These are phyloP conservation scores for Anoplius nigerrimus DNA, from an alignment of 2,888 invertebrate genomes.

Conservation along the genomic window DNA sequence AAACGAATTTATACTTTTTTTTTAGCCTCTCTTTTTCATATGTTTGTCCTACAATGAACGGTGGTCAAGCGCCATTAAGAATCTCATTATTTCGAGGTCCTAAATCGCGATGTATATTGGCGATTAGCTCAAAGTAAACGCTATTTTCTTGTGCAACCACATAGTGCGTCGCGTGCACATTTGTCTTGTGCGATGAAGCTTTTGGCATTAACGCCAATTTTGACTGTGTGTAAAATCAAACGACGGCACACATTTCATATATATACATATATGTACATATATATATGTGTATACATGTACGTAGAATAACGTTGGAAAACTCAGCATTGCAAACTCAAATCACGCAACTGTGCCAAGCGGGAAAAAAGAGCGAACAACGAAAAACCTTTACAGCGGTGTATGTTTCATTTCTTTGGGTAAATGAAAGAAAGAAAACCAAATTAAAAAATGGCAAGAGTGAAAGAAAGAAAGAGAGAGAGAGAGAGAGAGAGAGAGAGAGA, in stretches of 20 bases:
- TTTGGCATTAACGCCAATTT: not conserved
- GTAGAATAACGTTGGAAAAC: not conserved
- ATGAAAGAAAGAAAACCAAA: too few species aligned
- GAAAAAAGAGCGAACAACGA: conserved; percentile 29
- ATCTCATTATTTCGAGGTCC: too few species aligned
- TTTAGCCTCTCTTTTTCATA: conserved; percentile 8
- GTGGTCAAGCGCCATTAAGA: too few species aligned
- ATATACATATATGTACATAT: not conserved
- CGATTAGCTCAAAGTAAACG: not conserved
- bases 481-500: too few species aligned
- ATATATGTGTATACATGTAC: conserved; percentile 1
- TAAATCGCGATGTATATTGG: too few species aligned
- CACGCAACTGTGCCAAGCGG: conserved; percentile 57
- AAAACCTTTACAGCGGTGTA: conserved; percentile 28
- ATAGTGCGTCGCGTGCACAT: conserved; percentile 15
- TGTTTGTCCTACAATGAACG: too few species aligned
- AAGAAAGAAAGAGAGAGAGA: too few species aligned
- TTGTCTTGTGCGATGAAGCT: conserved; percentile 3
- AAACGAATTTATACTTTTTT: conserved; percentile 22
- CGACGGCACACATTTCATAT: conserved; percentile 7
- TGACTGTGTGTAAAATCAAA: conserved; percentile 8
- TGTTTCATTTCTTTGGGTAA: not conserved
- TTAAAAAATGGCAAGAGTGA: too few species aligned
- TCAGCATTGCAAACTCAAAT: conserved; percentile 54
- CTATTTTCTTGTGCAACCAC: conserved; percentile 13